These are phyloP conservation scores for Sinosuthora webbiana DNA, from an alignment of 2,113 vertebrate species.

Conservation along the genomic window DNA sequence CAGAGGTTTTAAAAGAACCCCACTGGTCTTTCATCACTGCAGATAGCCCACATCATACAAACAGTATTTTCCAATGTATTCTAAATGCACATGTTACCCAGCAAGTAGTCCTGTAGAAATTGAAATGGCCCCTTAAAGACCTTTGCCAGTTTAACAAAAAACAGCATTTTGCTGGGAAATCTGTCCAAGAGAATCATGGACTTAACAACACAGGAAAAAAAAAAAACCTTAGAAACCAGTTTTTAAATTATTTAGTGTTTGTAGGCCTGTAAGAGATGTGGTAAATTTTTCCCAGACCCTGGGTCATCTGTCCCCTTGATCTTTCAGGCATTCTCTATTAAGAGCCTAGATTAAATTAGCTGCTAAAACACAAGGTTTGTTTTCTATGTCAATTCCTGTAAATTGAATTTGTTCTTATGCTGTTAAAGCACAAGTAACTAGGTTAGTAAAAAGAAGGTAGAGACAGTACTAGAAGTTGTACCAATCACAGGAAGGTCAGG, in stretches of 20 bases:
- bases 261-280: background rate
- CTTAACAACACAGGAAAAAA: rapidly evolving
- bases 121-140: background rate
- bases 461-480: background rate
- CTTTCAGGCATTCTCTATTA: background rate
- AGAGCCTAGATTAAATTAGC: background rate
- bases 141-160: background rate
- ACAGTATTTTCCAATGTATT: background rate
- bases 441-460: background rate
- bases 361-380: background rate
- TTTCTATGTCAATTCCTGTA: background rate
- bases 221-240: background rate
- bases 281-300: background rate
- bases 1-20: background rate
- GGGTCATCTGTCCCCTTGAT: background rate
- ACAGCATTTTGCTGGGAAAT: background rate
- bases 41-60: background rate
- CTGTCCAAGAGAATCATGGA: background rate
- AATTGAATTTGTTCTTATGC: background rate
- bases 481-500: background rate
- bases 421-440: background rate
- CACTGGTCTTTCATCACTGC: background rate
- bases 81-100: background rate
- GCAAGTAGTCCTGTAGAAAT: background rate
- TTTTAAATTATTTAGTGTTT: background rate